A percentile compares a stretch with the other conserved stretches of the same genome.
Evolutionary conservation across 2,888 invertebrate genomes (phyloP).

Genomic region (Metallyticus violacea): DNA sequence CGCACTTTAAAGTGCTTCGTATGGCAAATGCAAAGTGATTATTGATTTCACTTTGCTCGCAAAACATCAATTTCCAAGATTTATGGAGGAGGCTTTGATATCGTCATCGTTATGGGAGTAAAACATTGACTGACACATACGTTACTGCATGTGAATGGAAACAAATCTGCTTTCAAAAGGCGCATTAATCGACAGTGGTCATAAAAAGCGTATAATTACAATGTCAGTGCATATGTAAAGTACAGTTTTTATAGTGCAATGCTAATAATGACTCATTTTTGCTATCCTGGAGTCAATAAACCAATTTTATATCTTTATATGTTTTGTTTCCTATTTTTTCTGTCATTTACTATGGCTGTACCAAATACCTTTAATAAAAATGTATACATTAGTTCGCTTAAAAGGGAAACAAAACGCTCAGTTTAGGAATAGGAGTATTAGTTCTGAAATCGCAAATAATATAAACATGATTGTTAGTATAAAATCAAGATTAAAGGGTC

Average conservation of each 20-base stretch:
- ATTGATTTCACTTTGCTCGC: not conserved
- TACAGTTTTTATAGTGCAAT: not conserved
- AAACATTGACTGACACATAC: not conserved
- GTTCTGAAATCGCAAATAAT: too few relatives aligned
- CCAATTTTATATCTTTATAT: too few relatives aligned
- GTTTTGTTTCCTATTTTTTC: too few relatives aligned
- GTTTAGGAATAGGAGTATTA: too few relatives aligned
- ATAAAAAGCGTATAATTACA: not conserved
- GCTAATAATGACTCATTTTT: not conserved
- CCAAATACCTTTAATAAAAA: too few relatives aligned
- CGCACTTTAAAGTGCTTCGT: not conserved
- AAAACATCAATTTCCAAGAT: not conserved
- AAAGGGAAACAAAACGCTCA: too few relatives aligned
- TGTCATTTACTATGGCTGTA: too few relatives aligned
- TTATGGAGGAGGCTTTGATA: not conserved
- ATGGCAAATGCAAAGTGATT: not conserved
- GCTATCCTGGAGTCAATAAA: too few relatives aligned
- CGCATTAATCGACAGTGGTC: not conserved
- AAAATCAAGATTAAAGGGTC: too few relatives aligned
- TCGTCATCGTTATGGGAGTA: not conserved
- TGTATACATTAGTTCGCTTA: too few relatives aligned
- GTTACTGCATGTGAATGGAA: not conserved
- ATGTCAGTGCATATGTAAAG: not conserved
- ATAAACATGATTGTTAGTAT: too few relatives aligned
- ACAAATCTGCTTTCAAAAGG: not conserved